Percentiles rank a stretch among this genome's conserved stretches.
phyloP scores from a whole-genome alignment of 2,113 vertebrate genomes.

The Saccopteryx leptura region DNA sequence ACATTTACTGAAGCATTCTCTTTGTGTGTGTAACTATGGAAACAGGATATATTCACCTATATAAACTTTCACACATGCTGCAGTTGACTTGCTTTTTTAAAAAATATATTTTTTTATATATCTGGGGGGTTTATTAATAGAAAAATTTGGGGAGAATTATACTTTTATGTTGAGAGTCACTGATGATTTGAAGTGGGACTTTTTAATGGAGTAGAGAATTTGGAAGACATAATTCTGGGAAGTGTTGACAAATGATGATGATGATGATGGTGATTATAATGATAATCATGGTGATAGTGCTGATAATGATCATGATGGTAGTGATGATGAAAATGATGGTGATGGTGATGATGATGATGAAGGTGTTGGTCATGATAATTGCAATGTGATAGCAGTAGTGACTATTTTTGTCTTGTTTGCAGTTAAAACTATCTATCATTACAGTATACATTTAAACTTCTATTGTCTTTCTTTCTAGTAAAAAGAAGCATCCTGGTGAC shows the following conservation, averaged over 20 bases:
- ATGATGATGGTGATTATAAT: rapidly evolving
- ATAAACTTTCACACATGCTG: not conserved
- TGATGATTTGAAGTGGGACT: not conserved
- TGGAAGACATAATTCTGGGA: too few species aligned
- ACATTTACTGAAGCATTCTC: not conserved
- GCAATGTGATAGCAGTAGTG: not conserved
- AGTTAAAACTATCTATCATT: not conserved
- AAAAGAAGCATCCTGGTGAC: rapidly evolving
- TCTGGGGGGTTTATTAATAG: not conserved
- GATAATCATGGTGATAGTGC: rapidly evolving
- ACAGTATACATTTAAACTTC: not conserved
- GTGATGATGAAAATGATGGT: not conserved
- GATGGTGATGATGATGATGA: rapidly evolving
- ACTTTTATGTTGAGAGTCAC: not conserved
- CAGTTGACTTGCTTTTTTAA: not conserved
- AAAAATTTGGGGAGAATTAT: not conserved
- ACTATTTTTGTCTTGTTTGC: not conserved
- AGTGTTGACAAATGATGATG: not conserved
- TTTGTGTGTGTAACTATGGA: rapidly evolving
- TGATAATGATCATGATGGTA: rapidly evolving
- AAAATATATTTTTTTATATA: not conserved
- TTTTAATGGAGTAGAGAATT: not conserved
- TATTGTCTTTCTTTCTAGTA: not conserved
- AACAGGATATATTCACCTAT: not conserved
- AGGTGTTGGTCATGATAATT: rapidly evolving